These are phyloP conservation scores for Proctacanthus coquilletti DNA, from an alignment of 1,140 invertebrate species.

Conservation along the genomic window DNA sequence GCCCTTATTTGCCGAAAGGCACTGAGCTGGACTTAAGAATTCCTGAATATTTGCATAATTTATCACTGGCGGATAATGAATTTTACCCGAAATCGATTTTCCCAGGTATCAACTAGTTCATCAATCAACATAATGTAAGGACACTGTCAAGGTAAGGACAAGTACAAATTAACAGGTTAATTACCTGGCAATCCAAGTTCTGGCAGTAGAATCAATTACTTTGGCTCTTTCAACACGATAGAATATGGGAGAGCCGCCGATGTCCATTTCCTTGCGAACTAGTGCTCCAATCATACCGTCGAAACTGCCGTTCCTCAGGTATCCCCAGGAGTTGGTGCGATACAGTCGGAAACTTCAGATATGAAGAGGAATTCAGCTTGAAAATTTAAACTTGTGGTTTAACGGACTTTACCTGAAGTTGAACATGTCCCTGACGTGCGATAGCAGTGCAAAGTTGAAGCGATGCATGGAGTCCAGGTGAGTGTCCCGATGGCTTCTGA, in stretches of 20 bases:
- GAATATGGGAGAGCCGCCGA: conserved; percentile 42
- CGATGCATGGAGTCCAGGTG: conserved; percentile 44
- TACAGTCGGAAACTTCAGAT: conserved; percentile 36
- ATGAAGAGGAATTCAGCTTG: no score
- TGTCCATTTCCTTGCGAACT: conserved; percentile 37
- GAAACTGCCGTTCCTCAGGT: conserved; percentile 42
- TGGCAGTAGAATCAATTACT: conserved; percentile 40
- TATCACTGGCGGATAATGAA: no score
- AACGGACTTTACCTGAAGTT: conserved; percentile 49
- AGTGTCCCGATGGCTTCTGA: conserved; percentile 31
- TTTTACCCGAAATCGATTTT: no score
- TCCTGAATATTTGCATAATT: no score
- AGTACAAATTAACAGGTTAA: no score
- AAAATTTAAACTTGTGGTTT: conserved; percentile 5
- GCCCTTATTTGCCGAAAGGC: no score
- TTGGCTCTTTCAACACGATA: conserved; percentile 38
- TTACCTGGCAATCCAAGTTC: conserved; percentile 42
- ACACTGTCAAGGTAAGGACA: no score
- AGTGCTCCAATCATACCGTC: conserved; percentile 50
- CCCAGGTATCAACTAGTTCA: no score
- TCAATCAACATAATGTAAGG: no score
- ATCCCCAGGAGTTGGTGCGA: conserved; percentile 44
- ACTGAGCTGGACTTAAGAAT: no score
- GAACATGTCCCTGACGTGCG: conserved; percentile 40
- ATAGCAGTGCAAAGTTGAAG: conserved; percentile 39